Evolutionary conservation across 2,113 vertebrate genomes (phyloP), one percentile per base, ranked within the genome.

Genomic region (Notothenia rossii): DNA sequence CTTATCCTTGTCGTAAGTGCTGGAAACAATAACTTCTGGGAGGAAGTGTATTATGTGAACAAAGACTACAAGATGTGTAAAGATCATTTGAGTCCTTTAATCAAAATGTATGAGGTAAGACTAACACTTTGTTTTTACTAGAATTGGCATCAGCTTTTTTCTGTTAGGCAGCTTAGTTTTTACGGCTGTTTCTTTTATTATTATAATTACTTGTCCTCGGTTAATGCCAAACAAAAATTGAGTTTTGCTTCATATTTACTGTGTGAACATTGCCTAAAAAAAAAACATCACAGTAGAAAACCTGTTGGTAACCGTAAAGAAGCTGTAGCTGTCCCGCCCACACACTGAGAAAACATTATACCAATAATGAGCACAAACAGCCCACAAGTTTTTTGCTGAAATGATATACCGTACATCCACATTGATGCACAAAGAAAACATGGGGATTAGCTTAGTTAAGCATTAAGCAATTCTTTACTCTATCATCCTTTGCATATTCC

Each of bases 271-370:
- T 7, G 9, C 11, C 50, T 73, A 49, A 70, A 70, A 79, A 78
- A 78, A 71, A 79, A 77, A 29, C 65, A 45, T 77, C 65, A 53
- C n/a, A 73, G 25, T 33, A 46, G 46, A 66, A 40, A 53, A 70
- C 33, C n/a, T 61, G 58, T 33, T 53, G 67, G 71, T 65, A 60
- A 70, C 10, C 62, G 70, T 59, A 65, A 62, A 56, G 68, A 83
- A 76, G 76, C 66, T 65, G 68, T 61, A 63, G 81, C 46, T 53
- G 50, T 79, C 49, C 69, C 75, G 68, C 82, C 82, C 69, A 86
- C 86, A 82, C 46, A 7, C 64, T 7, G 43, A 85, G 58, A 66
- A 75, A 75, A 51, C 70, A 80, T 61, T 60, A 81, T 45, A 66
- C 33, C 59, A 46, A 56, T 79, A 64, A 86, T 84, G 55, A 80